Conservation (phyloP, 2,113 vertebrate genomes). For the Calcarius ornatus region DNA sequence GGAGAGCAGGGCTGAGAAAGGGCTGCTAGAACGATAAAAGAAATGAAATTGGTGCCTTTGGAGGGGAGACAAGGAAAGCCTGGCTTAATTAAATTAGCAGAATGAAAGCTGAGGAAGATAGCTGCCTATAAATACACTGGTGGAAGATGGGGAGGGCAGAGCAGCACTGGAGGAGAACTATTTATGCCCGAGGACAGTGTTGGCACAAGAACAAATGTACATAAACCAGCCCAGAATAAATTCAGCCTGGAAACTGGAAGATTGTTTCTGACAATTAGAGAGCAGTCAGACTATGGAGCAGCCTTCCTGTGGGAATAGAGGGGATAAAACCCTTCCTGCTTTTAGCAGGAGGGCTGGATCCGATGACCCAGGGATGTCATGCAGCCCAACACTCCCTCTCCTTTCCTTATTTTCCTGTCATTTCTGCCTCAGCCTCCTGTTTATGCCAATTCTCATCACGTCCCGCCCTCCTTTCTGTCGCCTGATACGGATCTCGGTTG, state of each 20-base stretch:
- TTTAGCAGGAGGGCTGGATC: neutral
- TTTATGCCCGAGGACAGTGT: constrained; percentile 21
- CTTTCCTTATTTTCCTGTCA: neutral
- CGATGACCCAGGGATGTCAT: fast-evolving
- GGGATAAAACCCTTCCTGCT: neutral
- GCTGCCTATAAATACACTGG: constrained; percentile 8
- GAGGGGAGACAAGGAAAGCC: neutral
- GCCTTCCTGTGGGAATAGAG: neutral
- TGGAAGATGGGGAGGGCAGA: neutral
- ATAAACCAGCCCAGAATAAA: constrained; percentile 26
- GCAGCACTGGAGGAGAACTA: neutral
- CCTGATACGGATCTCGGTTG: neutral
- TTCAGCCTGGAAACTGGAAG: neutral
- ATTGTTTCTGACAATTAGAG: constrained; percentile 22
- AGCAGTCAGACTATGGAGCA: neutral
- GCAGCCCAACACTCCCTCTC: neutral
- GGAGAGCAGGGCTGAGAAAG: neutral
- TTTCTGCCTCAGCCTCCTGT: neutral
- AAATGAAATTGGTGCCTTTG: neutral
- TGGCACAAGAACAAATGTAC: neutral
- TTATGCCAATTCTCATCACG: neutral
- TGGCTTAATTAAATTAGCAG: constrained; percentile 49
- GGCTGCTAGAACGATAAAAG: neutral
- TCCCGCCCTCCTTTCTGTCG: neutral
- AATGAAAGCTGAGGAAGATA: constrained; percentile 14